These are phyloP conservation scores for Oopsacas minuta DNA, from an alignment of 37 sponge, comb jelly and placozoan genomes.

Conservation along the genomic window DNA sequence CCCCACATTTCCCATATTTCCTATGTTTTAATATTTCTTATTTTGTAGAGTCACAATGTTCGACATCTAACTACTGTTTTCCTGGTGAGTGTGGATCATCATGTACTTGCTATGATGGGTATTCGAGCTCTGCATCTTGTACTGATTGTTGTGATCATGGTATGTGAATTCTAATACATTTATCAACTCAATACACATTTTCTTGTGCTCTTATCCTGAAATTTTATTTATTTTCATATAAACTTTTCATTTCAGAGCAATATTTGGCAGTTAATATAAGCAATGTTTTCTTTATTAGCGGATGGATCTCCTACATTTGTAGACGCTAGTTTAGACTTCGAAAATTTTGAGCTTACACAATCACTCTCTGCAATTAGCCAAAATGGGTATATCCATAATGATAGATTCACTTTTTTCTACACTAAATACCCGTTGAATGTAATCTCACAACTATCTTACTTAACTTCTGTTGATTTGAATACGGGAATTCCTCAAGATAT, in stretches of 20 bases:
- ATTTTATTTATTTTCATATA: too few relatives aligned
- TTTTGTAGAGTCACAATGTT: background rate
- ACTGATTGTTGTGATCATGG: background rate
- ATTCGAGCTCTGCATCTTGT: background rate
- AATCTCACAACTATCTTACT: background rate
- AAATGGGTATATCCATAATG: background rate
- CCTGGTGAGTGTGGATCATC: background rate
- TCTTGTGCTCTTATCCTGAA: too few relatives aligned
- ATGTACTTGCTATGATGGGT: background rate
- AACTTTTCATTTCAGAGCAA: too few relatives aligned
- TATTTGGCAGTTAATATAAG: too few relatives aligned
- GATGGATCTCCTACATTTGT: background rate
- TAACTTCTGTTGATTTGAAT: background rate
- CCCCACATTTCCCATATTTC: too few relatives aligned
- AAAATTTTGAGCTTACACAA: background rate
- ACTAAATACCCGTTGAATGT: background rate
- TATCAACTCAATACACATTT: too few relatives aligned
- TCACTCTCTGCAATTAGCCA: background rate
- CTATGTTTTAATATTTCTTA: too few relatives aligned
- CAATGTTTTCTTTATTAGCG: too few relatives aligned
- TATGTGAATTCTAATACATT: too few relatives aligned
- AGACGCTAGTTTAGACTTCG: background rate
- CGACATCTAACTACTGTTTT: background rate
- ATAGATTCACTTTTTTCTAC: background rate
- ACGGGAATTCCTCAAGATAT: background rate